Evolutionary conservation across 2,888 invertebrate genomes (phyloP), one percentile per base, ranked within the genome.

Genomic region (Drosophila picticornis): DNA sequence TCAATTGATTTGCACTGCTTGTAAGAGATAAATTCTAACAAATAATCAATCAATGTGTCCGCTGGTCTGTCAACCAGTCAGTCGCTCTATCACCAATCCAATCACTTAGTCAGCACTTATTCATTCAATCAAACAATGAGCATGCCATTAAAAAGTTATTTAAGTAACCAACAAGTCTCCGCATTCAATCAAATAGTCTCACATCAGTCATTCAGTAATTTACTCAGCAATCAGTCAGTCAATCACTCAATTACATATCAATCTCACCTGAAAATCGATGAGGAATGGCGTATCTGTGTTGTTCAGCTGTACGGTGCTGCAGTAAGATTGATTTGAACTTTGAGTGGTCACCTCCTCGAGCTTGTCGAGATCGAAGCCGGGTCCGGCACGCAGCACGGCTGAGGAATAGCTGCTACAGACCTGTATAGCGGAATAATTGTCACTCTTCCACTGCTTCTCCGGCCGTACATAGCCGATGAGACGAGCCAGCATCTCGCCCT

Each of bases 401-500:
- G 96, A 95, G 10, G 97, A 96, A 87, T 96, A 96, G 71, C 96
- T 97, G 4, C 96, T 96, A 90, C 97, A 97, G 27, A 97, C 95
- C 81, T 96, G 96, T 58, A 97, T 93, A 67, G 95, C 94, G 87
- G 97, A 97, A 67, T 96, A 95, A 96, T 96, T 95, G 36, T 64
- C 59, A 19, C 56, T 95, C 96, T 95, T 95, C 96, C 97, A 97
- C 78, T 95, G 94, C 50, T 94, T 94, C 0, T 97, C 96, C 11
- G 97, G 96, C 76, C 97, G 95, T 13, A 98, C 94, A 94, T 96
- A 98, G 0, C 98, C 98, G 22, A 96, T 93, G 4, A 98, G 94
- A 27, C 97, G 94, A 0, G 97, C 97, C 29, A 96, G 94, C 94
- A 96, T 95, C 92, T 96, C 96, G 19, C 97, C 97, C 5, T 95